Conservation (phyloP, 2,113 vertebrate genomes). For the Bombycilla garrulus region DNA sequence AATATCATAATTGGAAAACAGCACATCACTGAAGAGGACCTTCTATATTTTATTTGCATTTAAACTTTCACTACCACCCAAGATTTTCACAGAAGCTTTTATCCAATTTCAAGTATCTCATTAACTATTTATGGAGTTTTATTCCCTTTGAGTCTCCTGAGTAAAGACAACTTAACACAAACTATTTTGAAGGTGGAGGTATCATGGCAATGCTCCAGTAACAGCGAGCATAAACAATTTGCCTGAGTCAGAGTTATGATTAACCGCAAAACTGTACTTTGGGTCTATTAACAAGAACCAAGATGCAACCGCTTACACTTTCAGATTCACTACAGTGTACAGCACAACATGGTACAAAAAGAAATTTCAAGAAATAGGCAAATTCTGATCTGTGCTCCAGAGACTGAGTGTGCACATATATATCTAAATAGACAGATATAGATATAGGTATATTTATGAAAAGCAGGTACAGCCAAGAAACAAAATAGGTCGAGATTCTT, state of each 20-base stretch:
- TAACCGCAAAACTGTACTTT: not conserved
- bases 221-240: not conserved
- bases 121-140: not conserved
- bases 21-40: not conserved
- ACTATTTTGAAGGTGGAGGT: not conserved
- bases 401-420: not conserved
- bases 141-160: not conserved
- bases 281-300: not conserved
- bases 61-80: not conserved
- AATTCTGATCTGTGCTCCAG: not conserved
- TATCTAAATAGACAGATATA: not conserved
- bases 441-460: not conserved
- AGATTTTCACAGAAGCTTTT: not conserved
- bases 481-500: rapidly evolving
- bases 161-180: not conserved
- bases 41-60: not conserved
- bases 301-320: not conserved
- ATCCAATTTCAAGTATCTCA: not conserved
- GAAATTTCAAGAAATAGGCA: not conserved
- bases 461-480: not conserved
- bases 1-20: not conserved
- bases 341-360: not conserved
- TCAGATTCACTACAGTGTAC: not conserved
- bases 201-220: not conserved
- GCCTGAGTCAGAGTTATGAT: not conserved